A percentile compares a stretch with the other conserved stretches of the same genome.
Conservation (phyloP, 2,888 invertebrate genomes). For the Drosophila monieri region DNA sequence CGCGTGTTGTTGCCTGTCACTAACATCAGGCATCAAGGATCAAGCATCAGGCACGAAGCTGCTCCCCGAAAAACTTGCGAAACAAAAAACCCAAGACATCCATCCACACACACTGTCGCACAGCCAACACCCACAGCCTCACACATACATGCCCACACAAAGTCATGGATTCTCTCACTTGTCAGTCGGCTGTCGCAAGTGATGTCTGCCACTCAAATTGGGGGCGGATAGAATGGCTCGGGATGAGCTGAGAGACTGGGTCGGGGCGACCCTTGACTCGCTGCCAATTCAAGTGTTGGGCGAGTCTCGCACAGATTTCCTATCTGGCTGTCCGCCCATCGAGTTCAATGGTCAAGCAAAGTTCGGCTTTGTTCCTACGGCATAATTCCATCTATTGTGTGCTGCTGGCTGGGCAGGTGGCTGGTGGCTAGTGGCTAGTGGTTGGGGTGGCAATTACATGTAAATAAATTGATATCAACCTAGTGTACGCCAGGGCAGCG, state of each 20-base stretch:
- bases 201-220: slow-evolving; percentile 68
- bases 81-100: slow-evolving; percentile 53
- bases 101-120: slow-evolving; percentile 15
- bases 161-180: slow-evolving; percentile 52
- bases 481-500: slow-evolving; percentile 22
- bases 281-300: slow-evolving; percentile 54
- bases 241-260: neutral
- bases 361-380: slow-evolving; percentile 29
- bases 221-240: slow-evolving; percentile 11
- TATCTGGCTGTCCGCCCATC: slow-evolving; percentile 34
- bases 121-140: neutral
- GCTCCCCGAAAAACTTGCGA: slow-evolving; percentile 59
- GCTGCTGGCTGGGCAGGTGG: neutral
- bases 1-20: slow-evolving; percentile 65
- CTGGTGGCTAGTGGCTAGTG: neutral
- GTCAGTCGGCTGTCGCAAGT: slow-evolving; percentile 68
- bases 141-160: slow-evolving; percentile 4
- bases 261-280: slow-evolving; percentile 44
- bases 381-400: slow-evolving; percentile 17
- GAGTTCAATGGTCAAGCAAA: slow-evolving; percentile 71
- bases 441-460: slow-evolving; percentile 38
- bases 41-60: slow-evolving; percentile 44
- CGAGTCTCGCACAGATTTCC: slow-evolving; percentile 56
- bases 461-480: slow-evolving; percentile 64
- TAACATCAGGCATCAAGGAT: slow-evolving; percentile 47